Evolutionary conservation across 2,888 invertebrate species (phyloP).

Genomic region (Lingula anatina): DNA sequence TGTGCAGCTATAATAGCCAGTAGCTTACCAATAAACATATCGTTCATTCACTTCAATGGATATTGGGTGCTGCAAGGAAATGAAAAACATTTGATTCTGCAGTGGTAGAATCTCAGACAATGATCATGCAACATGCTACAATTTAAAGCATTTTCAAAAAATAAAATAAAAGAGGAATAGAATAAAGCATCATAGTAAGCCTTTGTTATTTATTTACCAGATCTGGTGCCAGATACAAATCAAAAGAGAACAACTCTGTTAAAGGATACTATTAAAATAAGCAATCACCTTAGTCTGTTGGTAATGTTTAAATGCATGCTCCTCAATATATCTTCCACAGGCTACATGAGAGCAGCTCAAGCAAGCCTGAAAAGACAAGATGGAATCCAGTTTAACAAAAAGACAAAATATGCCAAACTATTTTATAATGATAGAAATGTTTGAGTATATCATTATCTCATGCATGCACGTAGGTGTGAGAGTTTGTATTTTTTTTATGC

Average conservation of each 20-base stretch:
- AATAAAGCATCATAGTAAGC: background rate
- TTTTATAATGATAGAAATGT: too few species aligned
- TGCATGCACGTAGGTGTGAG: background rate
- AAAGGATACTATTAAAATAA: too few species aligned
- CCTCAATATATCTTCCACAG: constrained; percentile 47
- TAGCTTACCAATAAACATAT: constrained; percentile 49
- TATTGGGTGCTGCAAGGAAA: constrained; percentile 41
- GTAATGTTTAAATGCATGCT: constrained; percentile 46
- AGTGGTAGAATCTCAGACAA: too few species aligned
- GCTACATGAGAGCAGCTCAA: constrained; percentile 46
- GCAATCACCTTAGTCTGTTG: constrained; percentile 34
- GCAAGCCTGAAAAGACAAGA: constrained; percentile 37
- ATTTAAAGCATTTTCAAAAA: too few species aligned
- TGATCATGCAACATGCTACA: too few species aligned
- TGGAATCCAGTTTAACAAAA: too few species aligned
- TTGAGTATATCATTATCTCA: background rate
- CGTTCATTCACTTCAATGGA: constrained; percentile 48
- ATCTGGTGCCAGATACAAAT: too few species aligned
- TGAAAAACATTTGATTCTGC: background rate
- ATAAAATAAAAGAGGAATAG: background rate
- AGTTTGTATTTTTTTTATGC: too few species aligned
- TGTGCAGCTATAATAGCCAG: too few species aligned
- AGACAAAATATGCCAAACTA: too few species aligned
- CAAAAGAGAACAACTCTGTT: too few species aligned
- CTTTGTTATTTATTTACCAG: background rate